phyloP scores from a whole-genome alignment of 2,888 invertebrate genomes.

The Ischnura elegans region DNA sequence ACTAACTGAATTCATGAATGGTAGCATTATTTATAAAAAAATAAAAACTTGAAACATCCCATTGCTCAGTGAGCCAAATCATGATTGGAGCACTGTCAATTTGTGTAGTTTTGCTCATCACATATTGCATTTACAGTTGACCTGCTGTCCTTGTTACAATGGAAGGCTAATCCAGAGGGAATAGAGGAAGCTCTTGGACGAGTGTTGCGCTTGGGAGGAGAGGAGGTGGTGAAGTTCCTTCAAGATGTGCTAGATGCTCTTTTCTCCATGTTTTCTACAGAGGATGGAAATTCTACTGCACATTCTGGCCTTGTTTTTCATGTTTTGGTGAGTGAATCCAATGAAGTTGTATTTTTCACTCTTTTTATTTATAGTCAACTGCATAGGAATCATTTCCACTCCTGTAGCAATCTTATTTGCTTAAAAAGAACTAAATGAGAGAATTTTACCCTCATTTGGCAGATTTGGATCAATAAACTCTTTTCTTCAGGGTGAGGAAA shows the following conservation, averaged over 20 bases:
- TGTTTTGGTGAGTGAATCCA: slow-evolving; percentile 83
- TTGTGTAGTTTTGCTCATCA: too few relatives aligned
- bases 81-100: too few relatives aligned
- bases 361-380: slow-evolving; percentile 45
- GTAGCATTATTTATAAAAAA: too few relatives aligned
- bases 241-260: slow-evolving; percentile 96
- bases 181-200: slow-evolving; percentile 92
- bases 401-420: too few relatives aligned
- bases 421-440: too few relatives aligned
- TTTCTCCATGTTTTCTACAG: slow-evolving; percentile 95
- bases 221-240: slow-evolving; percentile 96
- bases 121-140: slow-evolving; percentile 84
- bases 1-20: too few relatives aligned
- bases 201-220: slow-evolving; percentile 89
- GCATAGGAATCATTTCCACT: not conserved
- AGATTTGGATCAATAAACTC: too few relatives aligned
- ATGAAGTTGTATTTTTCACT: not conserved
- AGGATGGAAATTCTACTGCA: slow-evolving; percentile 93
- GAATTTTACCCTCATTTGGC: too few relatives aligned
- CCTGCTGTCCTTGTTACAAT: slow-evolving; percentile 91
- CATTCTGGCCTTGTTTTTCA: slow-evolving; percentile 95
- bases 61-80: too few relatives aligned
- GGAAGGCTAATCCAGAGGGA: slow-evolving; percentile 93
- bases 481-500: too few relatives aligned
- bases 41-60: too few relatives aligned